Evolutionary conservation across 2,113 vertebrate species (phyloP).

Genomic region (Leptobrachium ailaonicum): DNA sequence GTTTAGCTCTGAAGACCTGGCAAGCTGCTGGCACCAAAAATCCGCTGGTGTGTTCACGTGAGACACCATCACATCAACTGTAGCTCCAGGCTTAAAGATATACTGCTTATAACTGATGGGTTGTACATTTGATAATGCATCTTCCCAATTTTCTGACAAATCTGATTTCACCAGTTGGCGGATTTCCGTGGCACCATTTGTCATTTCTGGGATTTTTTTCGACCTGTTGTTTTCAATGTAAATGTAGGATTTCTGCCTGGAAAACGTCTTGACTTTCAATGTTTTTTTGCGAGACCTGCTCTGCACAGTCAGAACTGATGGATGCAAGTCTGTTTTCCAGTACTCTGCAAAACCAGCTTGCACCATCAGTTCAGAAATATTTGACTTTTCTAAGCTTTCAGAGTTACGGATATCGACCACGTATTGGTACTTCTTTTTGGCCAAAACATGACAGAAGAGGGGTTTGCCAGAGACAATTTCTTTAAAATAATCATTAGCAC

Average conservation of each 20-base stretch:
- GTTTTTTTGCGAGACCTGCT: not conserved
- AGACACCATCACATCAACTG: slow-evolving; percentile 73
- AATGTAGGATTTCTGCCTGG: not conserved
- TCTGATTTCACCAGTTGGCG: slow-evolving; percentile 4
- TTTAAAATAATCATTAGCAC: slow-evolving; percentile 74
- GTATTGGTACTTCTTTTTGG: slow-evolving; percentile 66
- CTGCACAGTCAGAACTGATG: not conserved
- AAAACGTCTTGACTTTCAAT: not conserved
- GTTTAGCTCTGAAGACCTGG: slow-evolving; percentile 64
- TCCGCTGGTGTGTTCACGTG: slow-evolving; percentile 69
- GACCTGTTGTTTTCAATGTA: not conserved
- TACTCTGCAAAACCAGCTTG: slow-evolving; percentile 70
- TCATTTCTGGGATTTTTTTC: not conserved
- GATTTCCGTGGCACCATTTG: not conserved
- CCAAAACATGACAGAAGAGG: slow-evolving; percentile 69
- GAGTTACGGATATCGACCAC: slow-evolving; percentile 67
- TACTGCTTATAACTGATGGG: slow-evolving; percentile 61
- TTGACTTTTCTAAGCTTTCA: slow-evolving; percentile 53
- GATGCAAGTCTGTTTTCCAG: slow-evolving; percentile 57
- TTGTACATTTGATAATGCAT: not conserved
- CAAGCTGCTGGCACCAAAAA: slow-evolving; percentile 82
- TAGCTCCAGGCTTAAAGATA: slow-evolving; percentile 71
- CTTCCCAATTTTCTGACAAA: not conserved
- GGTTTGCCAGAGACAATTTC: slow-evolving; percentile 67
- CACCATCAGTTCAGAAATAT: slow-evolving; percentile 68